These are phyloP conservation scores for Erannis defoliaria DNA, from an alignment of 2,888 invertebrate species.

Conservation along the genomic window DNA sequence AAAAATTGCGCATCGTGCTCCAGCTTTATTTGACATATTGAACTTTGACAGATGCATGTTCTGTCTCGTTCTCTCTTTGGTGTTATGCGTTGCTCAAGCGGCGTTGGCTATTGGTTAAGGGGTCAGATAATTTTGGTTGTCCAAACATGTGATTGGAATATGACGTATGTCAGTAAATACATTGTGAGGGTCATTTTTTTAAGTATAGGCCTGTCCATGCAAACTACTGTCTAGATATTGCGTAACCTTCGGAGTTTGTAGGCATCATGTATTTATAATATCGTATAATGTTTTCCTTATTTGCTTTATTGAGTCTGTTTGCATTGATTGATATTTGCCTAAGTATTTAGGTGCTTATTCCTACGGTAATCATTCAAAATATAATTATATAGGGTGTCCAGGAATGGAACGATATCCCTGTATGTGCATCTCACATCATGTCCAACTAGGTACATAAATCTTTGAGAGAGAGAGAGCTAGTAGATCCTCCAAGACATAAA, in stretches of 20 bases:
- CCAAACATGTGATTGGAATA: constrained; percentile 9
- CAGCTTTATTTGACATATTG: constrained; percentile 27
- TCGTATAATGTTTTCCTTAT: constrained; percentile 2
- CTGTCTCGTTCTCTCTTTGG: constrained; percentile 25
- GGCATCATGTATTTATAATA: not conserved
- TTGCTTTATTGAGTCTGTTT: not conserved
- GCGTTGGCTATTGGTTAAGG: not conserved
- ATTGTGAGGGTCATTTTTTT: constrained; percentile 23
- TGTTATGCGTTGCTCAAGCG: not conserved
- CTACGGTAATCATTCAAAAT: too few relatives aligned
- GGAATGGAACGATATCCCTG: too few relatives aligned
- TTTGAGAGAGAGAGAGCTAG: too few relatives aligned
- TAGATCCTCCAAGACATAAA: too few relatives aligned
- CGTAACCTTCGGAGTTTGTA: constrained; percentile 2
- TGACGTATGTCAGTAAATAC: constrained; percentile 16
- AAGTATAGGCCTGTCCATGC: constrained; percentile 5
- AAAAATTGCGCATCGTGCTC: constrained; percentile 17
- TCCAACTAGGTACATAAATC: too few relatives aligned
- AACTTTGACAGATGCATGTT: constrained; percentile 31
- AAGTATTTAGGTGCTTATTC: too few relatives aligned
- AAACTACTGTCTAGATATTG: constrained; percentile 1
- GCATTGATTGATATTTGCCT: not conserved
- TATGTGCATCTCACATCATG: too few relatives aligned
- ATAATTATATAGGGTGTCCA: too few relatives aligned
- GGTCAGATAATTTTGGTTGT: constrained; percentile 18